Evolutionary conservation across 2,113 vertebrate species (phyloP).

Genomic region (Motacilla tschutschensis): DNA sequence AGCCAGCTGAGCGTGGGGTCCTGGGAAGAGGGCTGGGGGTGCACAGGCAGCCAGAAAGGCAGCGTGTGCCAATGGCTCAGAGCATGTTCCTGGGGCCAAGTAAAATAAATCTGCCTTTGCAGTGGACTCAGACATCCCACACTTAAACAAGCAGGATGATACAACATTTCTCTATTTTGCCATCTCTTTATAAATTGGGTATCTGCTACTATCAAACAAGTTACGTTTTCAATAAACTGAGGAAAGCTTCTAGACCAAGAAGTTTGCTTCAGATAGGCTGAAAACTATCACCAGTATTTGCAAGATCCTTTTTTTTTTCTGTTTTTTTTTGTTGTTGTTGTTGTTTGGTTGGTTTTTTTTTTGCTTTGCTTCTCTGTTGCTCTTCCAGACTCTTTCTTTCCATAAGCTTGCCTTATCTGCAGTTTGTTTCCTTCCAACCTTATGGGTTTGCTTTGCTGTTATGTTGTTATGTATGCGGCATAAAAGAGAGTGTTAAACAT

Average conservation of each 20-base stretch:
- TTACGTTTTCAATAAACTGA: background rate
- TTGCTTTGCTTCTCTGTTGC: background rate
- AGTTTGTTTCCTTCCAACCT: background rate
- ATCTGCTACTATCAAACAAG: background rate
- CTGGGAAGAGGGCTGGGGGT: background rate
- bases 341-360: accelerated
- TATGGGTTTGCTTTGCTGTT: background rate
- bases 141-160: background rate
- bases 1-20: accelerated
- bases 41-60: background rate
- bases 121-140: background rate
- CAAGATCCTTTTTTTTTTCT: background rate
- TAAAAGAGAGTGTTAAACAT: background rate
- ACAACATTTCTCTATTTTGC: background rate
- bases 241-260: background rate
- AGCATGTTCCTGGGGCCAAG: background rate
- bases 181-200: background rate
- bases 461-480: background rate
- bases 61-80: background rate
- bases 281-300: background rate
- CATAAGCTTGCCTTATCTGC: background rate
- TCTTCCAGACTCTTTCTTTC: background rate
- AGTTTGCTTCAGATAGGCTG: background rate
- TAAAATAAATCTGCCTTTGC: background rate
- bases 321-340: too few species aligned